phyloP scores from a whole-genome alignment of 1,140 invertebrate species.

The Dreissena polymorpha region DNA sequence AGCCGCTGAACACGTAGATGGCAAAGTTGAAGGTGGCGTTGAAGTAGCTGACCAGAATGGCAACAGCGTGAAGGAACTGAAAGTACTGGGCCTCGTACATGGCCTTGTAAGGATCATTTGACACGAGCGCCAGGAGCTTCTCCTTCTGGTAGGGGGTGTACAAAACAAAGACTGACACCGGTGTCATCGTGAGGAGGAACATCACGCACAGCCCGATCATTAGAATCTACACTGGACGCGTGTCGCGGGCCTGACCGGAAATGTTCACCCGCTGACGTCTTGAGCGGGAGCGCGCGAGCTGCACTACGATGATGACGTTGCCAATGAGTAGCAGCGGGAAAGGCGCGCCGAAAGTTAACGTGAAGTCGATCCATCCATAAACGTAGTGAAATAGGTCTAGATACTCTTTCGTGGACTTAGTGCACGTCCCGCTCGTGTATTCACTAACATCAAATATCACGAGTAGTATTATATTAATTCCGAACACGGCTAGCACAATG shows the following conservation, averaged over 20 bases:
- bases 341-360: constrained; percentile 2
- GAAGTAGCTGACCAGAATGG: too few relatives aligned
- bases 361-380: constrained; percentile 42
- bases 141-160: too few relatives aligned
- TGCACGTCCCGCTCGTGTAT: background rate
- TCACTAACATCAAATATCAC: background rate
- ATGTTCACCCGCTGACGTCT: constrained; percentile 5
- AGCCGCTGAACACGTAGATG: too few relatives aligned
- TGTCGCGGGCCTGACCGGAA: background rate
- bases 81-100: too few relatives aligned
- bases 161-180: too few relatives aligned
- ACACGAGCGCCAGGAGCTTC: too few relatives aligned
- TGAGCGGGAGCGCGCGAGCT: background rate
- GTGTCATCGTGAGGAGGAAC: constrained; percentile 41
- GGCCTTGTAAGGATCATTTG: too few relatives aligned
- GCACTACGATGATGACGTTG: constrained; percentile 33
- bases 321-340: constrained; percentile 23
- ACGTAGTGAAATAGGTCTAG: constrained; percentile 6
- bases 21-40: too few relatives aligned
- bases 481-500: too few relatives aligned
- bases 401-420: background rate
- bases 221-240: constrained; percentile 23
- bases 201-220: constrained; percentile 15
- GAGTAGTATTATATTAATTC: too few relatives aligned
- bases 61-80: too few relatives aligned